Percentiles rank a stretch among this genome's conserved stretches.
phyloP scores from a whole-genome alignment of 2,113 vertebrate species.

The Quiscalus mexicanus region DNA sequence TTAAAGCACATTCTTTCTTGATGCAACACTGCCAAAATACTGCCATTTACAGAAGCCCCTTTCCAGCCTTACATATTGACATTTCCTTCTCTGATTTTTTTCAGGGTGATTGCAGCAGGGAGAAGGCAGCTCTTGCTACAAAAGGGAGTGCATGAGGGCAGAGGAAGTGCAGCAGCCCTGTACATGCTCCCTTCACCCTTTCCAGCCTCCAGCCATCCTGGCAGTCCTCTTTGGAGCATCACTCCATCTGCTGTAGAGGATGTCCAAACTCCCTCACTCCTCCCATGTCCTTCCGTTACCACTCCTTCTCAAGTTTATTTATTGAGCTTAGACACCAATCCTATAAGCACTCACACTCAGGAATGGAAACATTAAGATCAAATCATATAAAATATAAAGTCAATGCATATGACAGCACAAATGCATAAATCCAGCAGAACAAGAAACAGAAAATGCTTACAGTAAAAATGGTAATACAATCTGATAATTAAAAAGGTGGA shows the following conservation, averaged over 20 bases:
- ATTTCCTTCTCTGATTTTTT: neutral
- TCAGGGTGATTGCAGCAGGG: neutral
- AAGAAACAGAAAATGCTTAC: slow-evolving; percentile 35
- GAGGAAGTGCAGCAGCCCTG: neutral
- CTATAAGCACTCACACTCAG: neutral
- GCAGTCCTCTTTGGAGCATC: neutral
- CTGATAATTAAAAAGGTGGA: slow-evolving; percentile 53
- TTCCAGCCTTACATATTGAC: neutral
- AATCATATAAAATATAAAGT: slow-evolving; percentile 25
- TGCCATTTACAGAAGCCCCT: neutral
- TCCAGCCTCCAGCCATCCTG: neutral
- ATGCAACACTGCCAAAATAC: neutral
- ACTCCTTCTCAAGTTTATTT: slow-evolving; percentile 24
- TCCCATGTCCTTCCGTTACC: neutral
- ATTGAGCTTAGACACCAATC: neutral
- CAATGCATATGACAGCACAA: neutral
- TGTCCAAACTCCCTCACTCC: neutral
- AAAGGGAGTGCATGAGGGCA: neutral
- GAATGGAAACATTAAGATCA: slow-evolving; percentile 25
- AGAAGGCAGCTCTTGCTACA: neutral
- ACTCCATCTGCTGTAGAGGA: neutral
- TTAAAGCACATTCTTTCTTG: neutral
- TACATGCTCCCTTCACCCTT: neutral
- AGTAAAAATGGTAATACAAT: slow-evolving; percentile 18
- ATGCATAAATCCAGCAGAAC: slow-evolving; percentile 19